A percentile compares a stretch with the other conserved stretches of the same genome.
Evolutionary conservation across 2,113 vertebrate species (phyloP).

Genomic region (Noturus placidus): DNA sequence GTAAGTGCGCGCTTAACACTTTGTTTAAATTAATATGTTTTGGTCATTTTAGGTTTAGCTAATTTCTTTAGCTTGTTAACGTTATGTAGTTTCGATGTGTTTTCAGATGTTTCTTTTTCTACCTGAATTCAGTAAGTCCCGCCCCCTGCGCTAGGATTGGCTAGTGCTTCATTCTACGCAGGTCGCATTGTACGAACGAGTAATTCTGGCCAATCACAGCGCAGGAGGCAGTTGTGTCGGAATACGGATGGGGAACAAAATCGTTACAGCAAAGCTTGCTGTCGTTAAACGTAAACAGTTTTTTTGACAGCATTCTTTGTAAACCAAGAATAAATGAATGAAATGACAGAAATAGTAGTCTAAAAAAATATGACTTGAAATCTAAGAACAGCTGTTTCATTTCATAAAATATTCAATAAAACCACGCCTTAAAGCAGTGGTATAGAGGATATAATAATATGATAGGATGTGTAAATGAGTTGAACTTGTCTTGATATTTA

Average conservation of each 20-base stretch:
- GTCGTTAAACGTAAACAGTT: background rate
- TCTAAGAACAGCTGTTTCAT: background rate
- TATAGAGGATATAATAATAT: background rate
- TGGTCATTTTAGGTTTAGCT: background rate
- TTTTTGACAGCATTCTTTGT: background rate
- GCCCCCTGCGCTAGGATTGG: background rate
- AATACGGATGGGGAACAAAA: background rate
- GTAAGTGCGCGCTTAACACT: conserved; percentile 1
- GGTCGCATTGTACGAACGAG: no score
- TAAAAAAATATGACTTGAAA: background rate
- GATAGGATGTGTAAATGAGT: background rate
- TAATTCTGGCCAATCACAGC: background rate
- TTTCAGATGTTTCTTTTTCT: background rate
- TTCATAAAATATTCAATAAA: background rate
- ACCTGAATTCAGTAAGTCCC: background rate
- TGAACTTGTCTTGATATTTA: background rate
- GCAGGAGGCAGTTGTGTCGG: background rate
- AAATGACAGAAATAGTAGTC: background rate
- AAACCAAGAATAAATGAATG: background rate
- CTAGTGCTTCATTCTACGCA: background rate
- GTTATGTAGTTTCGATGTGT: background rate
- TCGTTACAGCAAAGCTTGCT: background rate
- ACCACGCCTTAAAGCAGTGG: background rate
- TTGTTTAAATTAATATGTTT: background rate
- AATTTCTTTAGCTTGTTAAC: background rate